Percentiles rank a stretch among this genome's conserved stretches.
Evolutionary conservation across 1,140 invertebrate species (phyloP).

Genomic region (Ceratina australensis): DNA sequence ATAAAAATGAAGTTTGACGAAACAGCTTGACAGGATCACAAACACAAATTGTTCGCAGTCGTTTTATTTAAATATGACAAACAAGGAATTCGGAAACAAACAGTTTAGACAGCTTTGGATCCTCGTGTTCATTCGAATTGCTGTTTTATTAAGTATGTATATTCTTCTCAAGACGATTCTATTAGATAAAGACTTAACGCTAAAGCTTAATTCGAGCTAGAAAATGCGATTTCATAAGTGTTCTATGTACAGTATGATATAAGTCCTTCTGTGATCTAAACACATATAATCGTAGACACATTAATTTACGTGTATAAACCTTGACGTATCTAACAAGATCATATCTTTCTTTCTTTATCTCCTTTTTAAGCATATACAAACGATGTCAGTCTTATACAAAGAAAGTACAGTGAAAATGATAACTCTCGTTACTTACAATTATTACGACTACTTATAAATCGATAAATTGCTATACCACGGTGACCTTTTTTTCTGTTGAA

Average conservation of each 20-base stretch:
- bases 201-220: slow-evolving; percentile 61
- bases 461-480: slow-evolving; percentile 46
- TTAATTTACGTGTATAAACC: slow-evolving; percentile 64
- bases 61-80: slow-evolving; percentile 59
- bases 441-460: slow-evolving; percentile 50
- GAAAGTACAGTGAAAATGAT: slow-evolving; percentile 65
- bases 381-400: slow-evolving; percentile 67
- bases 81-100: slow-evolving; percentile 60
- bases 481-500: slow-evolving; percentile 46
- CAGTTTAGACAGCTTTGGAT: slow-evolving; percentile 54
- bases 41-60: slow-evolving; percentile 40
- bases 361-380: slow-evolving; percentile 64
- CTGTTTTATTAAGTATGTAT: slow-evolving; percentile 53
- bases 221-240: slow-evolving; percentile 60
- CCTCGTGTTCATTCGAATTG: slow-evolving; percentile 46
- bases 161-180: slow-evolving; percentile 56
- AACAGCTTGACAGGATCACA: too few species aligned
- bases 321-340: slow-evolving; percentile 61
- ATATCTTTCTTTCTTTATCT: slow-evolving; percentile 22
- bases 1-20: too few species aligned
- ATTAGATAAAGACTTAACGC: slow-evolving; percentile 62
- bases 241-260: slow-evolving; percentile 66
- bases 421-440: slow-evolving; percentile 63
- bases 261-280: slow-evolving; percentile 57
- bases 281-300: slow-evolving; percentile 59